A percentile compares a stretch with the other conserved stretches of the same genome.
Conservation (phyloP, 2,797 vertebrate species). For the Natrix natrix region DNA sequence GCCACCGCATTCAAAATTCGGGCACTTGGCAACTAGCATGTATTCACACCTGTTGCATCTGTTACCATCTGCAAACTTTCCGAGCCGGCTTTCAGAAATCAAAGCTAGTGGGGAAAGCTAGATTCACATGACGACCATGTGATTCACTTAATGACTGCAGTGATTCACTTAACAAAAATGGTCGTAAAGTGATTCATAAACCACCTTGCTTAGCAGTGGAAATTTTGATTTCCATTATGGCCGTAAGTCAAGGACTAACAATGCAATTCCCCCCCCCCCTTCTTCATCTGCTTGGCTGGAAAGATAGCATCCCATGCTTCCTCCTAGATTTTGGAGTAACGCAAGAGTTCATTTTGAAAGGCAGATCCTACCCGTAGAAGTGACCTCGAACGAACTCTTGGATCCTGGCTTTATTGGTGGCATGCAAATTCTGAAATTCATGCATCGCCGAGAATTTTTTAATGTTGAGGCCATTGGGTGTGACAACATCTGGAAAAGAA, state of each 20-base stretch:
- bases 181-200: background rate
- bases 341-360: conserved; percentile 33
- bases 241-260: background rate
- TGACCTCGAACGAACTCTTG: conserved; percentile 96
- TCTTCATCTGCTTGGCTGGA: background rate
- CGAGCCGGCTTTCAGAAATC: background rate
- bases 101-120: background rate
- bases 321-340: background rate
- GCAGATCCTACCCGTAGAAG: conserved; percentile 89
- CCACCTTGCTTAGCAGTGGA: background rate
- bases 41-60: background rate
- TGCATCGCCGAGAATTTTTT: conserved; percentile 98
- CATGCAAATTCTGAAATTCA: conserved; percentile 96
- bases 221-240: background rate
- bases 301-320: background rate
- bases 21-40: background rate
- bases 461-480: conserved; percentile 92
- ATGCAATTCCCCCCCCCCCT: background rate
- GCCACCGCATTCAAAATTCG: background rate
- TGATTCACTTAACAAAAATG: background rate
- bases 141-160: background rate
- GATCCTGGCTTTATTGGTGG: conserved; percentile 87
- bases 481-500: conserved; percentile 84
- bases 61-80: background rate
- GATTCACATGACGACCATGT: background rate